Conservation (phyloP, 2,888 invertebrate genomes). For the Acronicta leporina region DNA sequence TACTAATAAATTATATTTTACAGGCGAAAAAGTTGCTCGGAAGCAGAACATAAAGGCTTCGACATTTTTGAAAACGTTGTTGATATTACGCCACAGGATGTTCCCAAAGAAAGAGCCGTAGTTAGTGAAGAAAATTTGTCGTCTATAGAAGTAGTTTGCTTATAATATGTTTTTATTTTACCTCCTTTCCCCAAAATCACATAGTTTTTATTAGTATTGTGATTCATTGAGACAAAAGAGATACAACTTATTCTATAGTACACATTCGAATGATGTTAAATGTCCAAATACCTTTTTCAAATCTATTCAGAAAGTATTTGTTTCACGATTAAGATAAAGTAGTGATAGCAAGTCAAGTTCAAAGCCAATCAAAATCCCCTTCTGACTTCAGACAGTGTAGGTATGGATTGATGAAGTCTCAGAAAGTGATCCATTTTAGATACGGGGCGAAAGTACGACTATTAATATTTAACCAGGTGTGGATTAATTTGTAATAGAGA, state of each 20-base stretch:
- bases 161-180: slow-evolving; percentile 18
- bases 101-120: background rate
- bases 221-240: background rate
- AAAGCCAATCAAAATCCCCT: too few species aligned
- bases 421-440: too few species aligned
- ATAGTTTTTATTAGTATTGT: background rate
- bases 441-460: too few species aligned
- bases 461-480: too few species aligned
- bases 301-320: too few species aligned
- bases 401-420: too few species aligned
- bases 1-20: background rate
- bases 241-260: background rate
- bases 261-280: background rate
- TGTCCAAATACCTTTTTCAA: too few species aligned
- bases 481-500: too few species aligned
- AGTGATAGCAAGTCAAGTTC: too few species aligned
- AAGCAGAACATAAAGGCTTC: slow-evolving; percentile 1
- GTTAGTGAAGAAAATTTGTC: background rate
- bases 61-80: slow-evolving; percentile 8
- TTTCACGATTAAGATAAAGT: too few species aligned
- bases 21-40: slow-evolving; percentile 9
- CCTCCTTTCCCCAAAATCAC: background rate
- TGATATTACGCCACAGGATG: background rate
- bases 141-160: slow-evolving; percentile 8
- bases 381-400: too few species aligned